Percentiles rank a stretch among this genome's conserved stretches.
Conservation (phyloP, 2,888 invertebrate genomes). For the Craniophora ligustri region DNA sequence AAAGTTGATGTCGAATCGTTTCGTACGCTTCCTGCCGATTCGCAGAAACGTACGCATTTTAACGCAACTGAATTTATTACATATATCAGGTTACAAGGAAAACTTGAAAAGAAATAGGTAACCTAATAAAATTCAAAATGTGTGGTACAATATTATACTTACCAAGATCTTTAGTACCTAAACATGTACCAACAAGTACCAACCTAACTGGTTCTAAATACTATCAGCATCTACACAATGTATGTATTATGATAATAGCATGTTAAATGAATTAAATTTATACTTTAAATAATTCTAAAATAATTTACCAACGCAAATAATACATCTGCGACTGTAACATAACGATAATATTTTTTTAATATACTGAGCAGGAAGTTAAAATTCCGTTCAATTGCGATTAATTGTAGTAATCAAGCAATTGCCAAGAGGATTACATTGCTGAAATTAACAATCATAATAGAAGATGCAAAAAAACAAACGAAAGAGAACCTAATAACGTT, state of each 20-base stretch:
- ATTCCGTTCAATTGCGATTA: constrained; percentile 86
- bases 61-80: constrained; percentile 38
- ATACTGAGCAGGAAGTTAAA: constrained; percentile 74
- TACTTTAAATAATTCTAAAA: background rate
- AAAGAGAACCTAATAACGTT: constrained; percentile 52
- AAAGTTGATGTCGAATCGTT: constrained; percentile 57
- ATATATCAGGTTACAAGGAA: constrained; percentile 42
- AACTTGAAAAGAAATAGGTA: constrained; percentile 30
- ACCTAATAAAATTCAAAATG: no score
- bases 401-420: constrained; percentile 87
- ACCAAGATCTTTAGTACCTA: no score
- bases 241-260: no score
- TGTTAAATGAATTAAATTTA: background rate
- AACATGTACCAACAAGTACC: no score
- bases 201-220: no score
- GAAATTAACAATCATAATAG: constrained; percentile 80
- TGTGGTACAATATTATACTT: no score
- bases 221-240: no score
- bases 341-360: constrained; percentile 28
- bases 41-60: constrained; percentile 59
- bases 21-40: constrained; percentile 69
- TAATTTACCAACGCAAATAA: constrained; percentile 2
- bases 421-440: constrained; percentile 80
- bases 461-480: constrained; percentile 43
- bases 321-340: constrained; percentile 3